Evolutionary conservation across 2,113 vertebrate species (phyloP), one percentile per base, ranked within the genome.

Genomic region (Vombatus ursinus): DNA sequence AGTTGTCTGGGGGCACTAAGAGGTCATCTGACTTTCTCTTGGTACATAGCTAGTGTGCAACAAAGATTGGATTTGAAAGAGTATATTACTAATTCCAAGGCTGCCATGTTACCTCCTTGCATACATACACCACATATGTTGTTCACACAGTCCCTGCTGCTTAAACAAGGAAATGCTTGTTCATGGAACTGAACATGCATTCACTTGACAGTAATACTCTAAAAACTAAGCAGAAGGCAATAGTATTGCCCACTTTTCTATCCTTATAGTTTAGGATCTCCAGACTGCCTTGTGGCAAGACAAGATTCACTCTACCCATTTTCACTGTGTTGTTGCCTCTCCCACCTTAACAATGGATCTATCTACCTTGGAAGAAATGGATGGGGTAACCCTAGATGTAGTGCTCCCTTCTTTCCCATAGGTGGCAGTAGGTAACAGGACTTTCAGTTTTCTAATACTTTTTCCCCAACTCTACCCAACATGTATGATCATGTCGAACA

Each of bases 341-440:
- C 7, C n/a, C 68, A 49, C 53, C 77, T 19, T 26, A 92, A 68
- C 31, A 68, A 68, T 16, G 52, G 44, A 89, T 52, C 25, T 26
- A 16, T 77, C 90, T 94, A 91, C 7, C 1, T 28, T n/a, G 68
- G 61, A 51, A 48, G 2, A 91, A 90, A 61, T 91, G 19, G 19
- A 44, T 52, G 37, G 12, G 3, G 47, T 93, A 50, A 26, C 44
- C 22, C 92, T 50, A 61, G 93, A 44, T 50, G 22, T 3, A 0
- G 26, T 90, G 47, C 28, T 52, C 23, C 19, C 51, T 0, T 48
- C 28, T 37, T 93, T 91, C 96, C 96, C 96, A 93, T 93, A 97
- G 96, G 94, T 97, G 97, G 94, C 96, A 97, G 96, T 97, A 68
- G 95, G 90, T 95, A 49, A 54, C 50, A 97, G 54, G 91, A 1